Evolutionary conservation across 1,140 invertebrate genomes (phyloP), one percentile per base, ranked within the genome.

Genomic region (Achroia grisella): DNA sequence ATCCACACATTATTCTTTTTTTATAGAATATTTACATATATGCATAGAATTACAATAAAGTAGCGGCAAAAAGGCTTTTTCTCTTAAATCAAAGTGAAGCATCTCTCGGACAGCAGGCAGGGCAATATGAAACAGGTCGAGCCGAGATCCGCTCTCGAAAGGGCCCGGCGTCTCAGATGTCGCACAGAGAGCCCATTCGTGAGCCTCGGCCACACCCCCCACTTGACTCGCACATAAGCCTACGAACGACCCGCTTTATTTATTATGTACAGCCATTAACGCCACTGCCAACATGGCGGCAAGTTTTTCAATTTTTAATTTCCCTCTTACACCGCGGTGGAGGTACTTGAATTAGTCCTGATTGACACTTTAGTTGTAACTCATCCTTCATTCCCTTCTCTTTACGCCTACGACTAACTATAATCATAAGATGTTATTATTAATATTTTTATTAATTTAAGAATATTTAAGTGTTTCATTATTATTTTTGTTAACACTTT

Each of bases 221-320:
- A 79, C 80, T 84, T 66, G 66, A 77, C 69, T 59, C 62, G 68
- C 75, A 84, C 76, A 82, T 84, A 82, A 80, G 78, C 80, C 69
- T 68, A 71, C 72, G 59, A 64, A 57, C 76, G 71, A 65, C 59
- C 64, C 75, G 75, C 74, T 80, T 84, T 84, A 84, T 81, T 79
- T 81, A 85, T 82, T 82, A 85, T 85, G 76, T 82, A 82, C 81
- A 72, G 68, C 72, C 75, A 82, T 85, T 82, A 82, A 77, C 76
- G 73, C 72, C 72, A 75, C 66, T 54, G 63, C 68, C 76, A 75
- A 75, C 69, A 84, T 84, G 76, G 75, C 75, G 77, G 65, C 70
- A 69, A 71, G 60, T 76, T 81, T 79, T 79, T 74, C 69, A 77
- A 76, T 85, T 81, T 82, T 82, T 80, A 79, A 80, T 84, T 78